A percentile compares a stretch with the other conserved stretches of the same genome.
These are phyloP conservation scores for Patella vulgata DNA, from an alignment of 1,140 invertebrate species.

Conservation along the genomic window DNA sequence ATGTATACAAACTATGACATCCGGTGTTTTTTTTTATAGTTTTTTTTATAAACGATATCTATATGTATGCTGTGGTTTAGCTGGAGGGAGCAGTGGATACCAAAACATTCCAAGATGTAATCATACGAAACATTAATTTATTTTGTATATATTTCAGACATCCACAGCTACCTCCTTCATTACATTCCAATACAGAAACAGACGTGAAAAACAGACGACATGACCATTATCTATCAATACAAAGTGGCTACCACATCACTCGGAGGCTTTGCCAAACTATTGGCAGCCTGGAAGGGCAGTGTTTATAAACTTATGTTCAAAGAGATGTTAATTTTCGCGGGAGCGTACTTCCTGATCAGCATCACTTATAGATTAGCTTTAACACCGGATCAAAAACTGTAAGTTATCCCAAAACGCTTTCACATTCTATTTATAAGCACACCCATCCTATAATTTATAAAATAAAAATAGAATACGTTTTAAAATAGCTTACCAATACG, in stretches of 20 bases:
- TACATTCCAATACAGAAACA: too few species aligned
- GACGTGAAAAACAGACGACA: constrained; percentile 45
- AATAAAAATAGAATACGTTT: background rate
- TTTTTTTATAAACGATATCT: too few species aligned
- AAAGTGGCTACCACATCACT: constrained; percentile 79
- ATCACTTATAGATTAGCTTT: constrained; percentile 88
- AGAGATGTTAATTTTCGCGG: constrained; percentile 88
- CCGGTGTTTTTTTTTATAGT: too few species aligned
- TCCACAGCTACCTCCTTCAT: too few species aligned
- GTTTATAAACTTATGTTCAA: constrained; percentile 98
- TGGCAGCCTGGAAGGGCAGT: constrained; percentile 90
- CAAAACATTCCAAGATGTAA: too few species aligned
- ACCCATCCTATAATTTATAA: background rate
- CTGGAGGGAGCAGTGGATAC: too few species aligned
- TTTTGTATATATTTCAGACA: too few species aligned
- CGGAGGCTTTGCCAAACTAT: constrained; percentile 76
- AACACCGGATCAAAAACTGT: constrained; percentile 84
- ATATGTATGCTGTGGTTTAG: too few species aligned
- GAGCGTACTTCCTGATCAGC: constrained; percentile 88
- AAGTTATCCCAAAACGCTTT: constrained; percentile 18
- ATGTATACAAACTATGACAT: too few species aligned
- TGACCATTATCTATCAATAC: constrained; percentile 82
- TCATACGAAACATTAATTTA: too few species aligned
- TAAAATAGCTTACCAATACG: background rate
- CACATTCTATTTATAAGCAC: background rate